These are phyloP conservation scores for Polylopha cassiicola DNA, from an alignment of 2,888 invertebrate genomes.

Conservation along the genomic window DNA sequence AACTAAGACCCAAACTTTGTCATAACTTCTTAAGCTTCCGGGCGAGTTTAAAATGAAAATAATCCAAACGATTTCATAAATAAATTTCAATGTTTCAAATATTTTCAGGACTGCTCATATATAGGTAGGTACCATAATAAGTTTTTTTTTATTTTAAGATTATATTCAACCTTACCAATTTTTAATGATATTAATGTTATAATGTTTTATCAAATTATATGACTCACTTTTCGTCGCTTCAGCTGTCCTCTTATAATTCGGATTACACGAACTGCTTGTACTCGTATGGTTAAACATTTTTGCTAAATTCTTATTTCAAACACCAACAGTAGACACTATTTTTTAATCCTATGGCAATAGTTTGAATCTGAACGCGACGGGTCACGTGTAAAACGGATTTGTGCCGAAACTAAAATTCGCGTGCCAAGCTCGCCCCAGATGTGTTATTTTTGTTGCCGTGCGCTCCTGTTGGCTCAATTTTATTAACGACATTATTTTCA, in stretches of 20 bases:
- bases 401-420: constrained; percentile 52
- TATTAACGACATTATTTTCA: constrained; percentile 51
- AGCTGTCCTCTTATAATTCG: neutral
- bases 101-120: too few relatives aligned
- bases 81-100: too few relatives aligned
- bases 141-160: too few relatives aligned
- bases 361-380: constrained; percentile 46
- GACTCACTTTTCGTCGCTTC: neutral
- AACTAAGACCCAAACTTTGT: too few relatives aligned
- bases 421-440: constrained; percentile 41
- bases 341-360: constrained; percentile 36
- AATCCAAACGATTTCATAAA: too few relatives aligned
- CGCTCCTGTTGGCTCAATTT: constrained; percentile 51
- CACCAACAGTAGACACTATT: constrained; percentile 5
- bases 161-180: too few relatives aligned
- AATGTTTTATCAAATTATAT: too few relatives aligned
- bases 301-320: neutral
- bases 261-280: constrained; percentile 10
- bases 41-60: too few relatives aligned
- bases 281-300: constrained; percentile 16
- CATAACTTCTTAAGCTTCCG: too few relatives aligned
- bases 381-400: constrained; percentile 45
- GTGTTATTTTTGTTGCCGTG: constrained; percentile 65
- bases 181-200: too few relatives aligned
- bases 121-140: too few relatives aligned